These are phyloP conservation scores for Malacosoma neustria DNA, from an alignment of 2,888 invertebrate species.

Conservation along the genomic window DNA sequence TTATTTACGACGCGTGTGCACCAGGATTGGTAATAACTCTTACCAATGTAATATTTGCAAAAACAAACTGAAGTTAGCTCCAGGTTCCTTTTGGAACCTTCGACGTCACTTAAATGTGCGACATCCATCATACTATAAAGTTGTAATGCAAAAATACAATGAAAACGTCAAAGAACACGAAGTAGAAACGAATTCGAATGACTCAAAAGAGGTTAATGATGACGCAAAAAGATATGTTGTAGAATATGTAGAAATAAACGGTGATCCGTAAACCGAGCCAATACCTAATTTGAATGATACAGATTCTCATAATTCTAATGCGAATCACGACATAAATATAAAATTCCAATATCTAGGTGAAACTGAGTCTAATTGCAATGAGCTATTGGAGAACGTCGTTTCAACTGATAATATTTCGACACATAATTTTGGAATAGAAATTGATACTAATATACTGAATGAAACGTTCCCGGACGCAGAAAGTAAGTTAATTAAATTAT, in stretches of 20 bases:
- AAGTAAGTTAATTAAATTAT: too few relatives aligned
- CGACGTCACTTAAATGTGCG: constrained; percentile 2
- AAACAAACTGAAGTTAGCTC: background rate
- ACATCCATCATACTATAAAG: constrained; percentile 1
- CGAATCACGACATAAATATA: too few relatives aligned
- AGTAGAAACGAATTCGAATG: constrained; percentile 1
- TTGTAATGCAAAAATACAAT: background rate
- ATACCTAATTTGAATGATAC: too few relatives aligned
- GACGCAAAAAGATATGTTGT: background rate
- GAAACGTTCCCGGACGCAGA: too few relatives aligned
- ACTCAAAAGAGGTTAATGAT: background rate
- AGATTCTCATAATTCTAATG: too few relatives aligned
- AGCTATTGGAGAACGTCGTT: too few relatives aligned
- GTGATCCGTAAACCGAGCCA: background rate
- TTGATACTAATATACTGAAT: too few relatives aligned
- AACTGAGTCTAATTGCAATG: background rate
- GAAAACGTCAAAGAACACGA: constrained; percentile 1
- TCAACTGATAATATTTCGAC: too few relatives aligned
- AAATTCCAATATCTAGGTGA: background rate
- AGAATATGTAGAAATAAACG: constrained; percentile 2
- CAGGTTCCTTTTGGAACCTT: background rate
- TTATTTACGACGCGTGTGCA: background rate
- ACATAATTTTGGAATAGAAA: too few relatives aligned
- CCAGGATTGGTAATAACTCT: background rate
- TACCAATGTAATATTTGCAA: background rate